phyloP scores from a whole-genome alignment of 2,888 invertebrate genomes.

The Amiota mariae region DNA sequence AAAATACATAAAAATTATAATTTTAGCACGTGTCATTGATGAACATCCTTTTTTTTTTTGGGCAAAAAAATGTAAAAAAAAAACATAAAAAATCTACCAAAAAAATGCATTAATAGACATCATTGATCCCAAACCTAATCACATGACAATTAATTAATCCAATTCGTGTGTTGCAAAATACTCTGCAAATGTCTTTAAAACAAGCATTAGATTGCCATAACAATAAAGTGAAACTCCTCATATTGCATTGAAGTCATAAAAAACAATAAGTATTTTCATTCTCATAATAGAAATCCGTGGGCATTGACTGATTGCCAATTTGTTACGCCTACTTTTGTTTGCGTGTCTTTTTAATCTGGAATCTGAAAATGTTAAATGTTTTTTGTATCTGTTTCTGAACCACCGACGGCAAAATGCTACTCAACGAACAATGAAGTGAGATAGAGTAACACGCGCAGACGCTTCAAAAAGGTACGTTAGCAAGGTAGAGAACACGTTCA shows the following conservation, averaged over 20 bases:
- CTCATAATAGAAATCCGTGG: neutral
- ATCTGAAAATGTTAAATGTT: neutral
- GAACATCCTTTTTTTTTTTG: neutral
- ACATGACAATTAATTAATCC: constrained; percentile 62
- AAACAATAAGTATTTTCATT: neutral
- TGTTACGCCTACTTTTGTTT: constrained; percentile 66
- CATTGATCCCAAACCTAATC: constrained; percentile 39
- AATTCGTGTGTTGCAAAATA: constrained; percentile 45
- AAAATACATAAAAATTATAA: constrained; percentile 9
- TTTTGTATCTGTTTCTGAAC: too few species aligned
- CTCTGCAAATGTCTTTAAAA: constrained; percentile 33
- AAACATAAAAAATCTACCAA: constrained; percentile 45
- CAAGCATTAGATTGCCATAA: constrained; percentile 48
- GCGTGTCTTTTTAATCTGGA: constrained; percentile 40
- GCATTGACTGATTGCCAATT: constrained; percentile 68
- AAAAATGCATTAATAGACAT: constrained; percentile 59
- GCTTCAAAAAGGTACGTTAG: constrained; percentile 23
- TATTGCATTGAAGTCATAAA: constrained; percentile 33
- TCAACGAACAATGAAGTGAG: too few species aligned
- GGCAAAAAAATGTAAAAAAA: constrained; percentile 44
- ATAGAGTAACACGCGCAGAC: constrained; percentile 58
- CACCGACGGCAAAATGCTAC: too few species aligned
- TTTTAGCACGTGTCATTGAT: constrained; percentile 31
- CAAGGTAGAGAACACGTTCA: neutral
- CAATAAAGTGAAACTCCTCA: constrained; percentile 36